A percentile compares a stretch with the other conserved stretches of the same genome.
phyloP scores from a whole-genome alignment of 2,113 vertebrate genomes.

The Osmerus eperlanus region DNA sequence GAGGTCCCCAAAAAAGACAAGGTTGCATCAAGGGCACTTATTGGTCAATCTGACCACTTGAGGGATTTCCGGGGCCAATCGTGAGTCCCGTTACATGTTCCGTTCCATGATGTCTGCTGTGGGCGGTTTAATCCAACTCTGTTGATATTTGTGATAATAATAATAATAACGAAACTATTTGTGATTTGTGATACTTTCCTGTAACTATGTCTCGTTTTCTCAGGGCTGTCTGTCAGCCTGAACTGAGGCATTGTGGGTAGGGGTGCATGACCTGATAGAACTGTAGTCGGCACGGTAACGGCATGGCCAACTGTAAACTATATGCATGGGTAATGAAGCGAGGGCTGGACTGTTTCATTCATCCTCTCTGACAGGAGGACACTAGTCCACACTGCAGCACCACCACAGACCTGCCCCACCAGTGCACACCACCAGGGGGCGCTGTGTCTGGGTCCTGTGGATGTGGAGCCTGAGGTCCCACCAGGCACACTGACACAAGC shows the following conservation, averaged over 20 bases:
- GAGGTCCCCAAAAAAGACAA: too few species aligned
- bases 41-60: too few species aligned
- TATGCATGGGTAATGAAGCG: constrained; percentile 29
- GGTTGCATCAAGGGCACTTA: too few species aligned
- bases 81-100: not conserved
- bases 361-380: too few species aligned
- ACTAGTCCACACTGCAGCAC: too few species aligned
- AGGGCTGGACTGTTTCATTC: constrained; percentile 47
- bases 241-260: constrained; percentile 22
- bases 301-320: constrained; percentile 37
- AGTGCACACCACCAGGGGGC: too few species aligned
- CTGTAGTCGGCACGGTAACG: constrained; percentile 35
- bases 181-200: constrained; percentile 10
- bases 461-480: too few species aligned
- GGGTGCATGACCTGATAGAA: constrained; percentile 50
- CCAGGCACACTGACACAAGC: too few species aligned
- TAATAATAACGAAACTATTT: not conserved
- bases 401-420: too few species aligned
- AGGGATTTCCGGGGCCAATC: not conserved
- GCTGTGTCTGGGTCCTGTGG: too few species aligned
- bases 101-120: not conserved
- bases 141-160: constrained; percentile 1
- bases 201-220: not conserved
- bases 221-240: constrained; percentile 16
- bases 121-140: not conserved